phyloP scores from a whole-genome alignment of 92 coral and sea anemone genomes.

The Epizoanthus scotinus region DNA sequence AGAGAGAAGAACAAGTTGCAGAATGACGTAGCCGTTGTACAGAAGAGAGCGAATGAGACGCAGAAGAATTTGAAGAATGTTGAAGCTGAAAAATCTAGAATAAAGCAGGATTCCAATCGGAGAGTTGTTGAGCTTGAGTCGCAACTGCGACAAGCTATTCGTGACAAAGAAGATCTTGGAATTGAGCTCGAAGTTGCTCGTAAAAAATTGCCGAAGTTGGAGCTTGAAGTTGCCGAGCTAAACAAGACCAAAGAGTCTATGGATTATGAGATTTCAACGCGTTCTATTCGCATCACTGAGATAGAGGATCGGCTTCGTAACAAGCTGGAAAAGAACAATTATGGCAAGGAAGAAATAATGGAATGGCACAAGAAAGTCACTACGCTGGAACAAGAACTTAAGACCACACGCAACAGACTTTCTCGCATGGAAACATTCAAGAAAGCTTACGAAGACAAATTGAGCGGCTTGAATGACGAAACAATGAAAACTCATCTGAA shows the following conservation, averaged over 20 bases:
- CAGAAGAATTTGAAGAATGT: slow-evolving; percentile 41
- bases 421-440: slow-evolving; percentile 67
- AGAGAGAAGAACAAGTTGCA: slow-evolving; percentile 83
- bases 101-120: slow-evolving; percentile 61
- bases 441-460: slow-evolving; percentile 60
- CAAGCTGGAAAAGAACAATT: slow-evolving; percentile 51
- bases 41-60: slow-evolving; percentile 61
- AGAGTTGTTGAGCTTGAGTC: slow-evolving; percentile 33
- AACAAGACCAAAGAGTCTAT: slow-evolving; percentile 49
- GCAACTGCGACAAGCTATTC: slow-evolving; percentile 47
- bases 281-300: slow-evolving; percentile 60
- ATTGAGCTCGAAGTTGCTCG: slow-evolving; percentile 75
- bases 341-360: slow-evolving; percentile 55
- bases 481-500: slow-evolving; percentile 56
- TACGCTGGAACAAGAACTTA: slow-evolving; percentile 78
- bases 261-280: slow-evolving; percentile 52
- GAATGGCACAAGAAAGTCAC: slow-evolving; percentile 76
- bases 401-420: slow-evolving; percentile 79
- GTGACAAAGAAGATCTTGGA: slow-evolving; percentile 68
- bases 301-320: slow-evolving; percentile 52
- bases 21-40: slow-evolving; percentile 59
- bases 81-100: slow-evolving; percentile 62
- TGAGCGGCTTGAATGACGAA: slow-evolving; percentile 54
- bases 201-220: slow-evolving; percentile 67
- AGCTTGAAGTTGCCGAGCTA: slow-evolving; percentile 58